phyloP scores from a whole-genome alignment of 1,140 invertebrate genomes.

The Aphaenogaster ashmeadi region DNA sequence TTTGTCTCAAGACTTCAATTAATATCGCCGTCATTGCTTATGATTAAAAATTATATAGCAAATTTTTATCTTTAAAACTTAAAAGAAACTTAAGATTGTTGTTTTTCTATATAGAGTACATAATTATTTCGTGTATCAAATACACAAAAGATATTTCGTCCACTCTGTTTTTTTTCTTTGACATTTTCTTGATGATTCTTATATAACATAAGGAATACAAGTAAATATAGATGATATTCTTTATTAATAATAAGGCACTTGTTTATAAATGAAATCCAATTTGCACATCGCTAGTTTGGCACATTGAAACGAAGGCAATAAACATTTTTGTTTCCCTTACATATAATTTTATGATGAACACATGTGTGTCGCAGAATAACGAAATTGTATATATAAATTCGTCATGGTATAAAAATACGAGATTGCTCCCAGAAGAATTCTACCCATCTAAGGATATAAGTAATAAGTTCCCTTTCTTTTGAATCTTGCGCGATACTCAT shows the following conservation, averaged over 20 bases:
- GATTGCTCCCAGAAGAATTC: slow-evolving; percentile 14
- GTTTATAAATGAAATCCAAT: slow-evolving; percentile 51
- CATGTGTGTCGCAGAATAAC: slow-evolving; percentile 17
- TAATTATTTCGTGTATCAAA: slow-evolving; percentile 1
- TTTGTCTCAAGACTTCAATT: not conserved
- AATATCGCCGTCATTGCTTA: not conserved
- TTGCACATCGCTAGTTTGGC: not conserved
- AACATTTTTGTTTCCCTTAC: not conserved
- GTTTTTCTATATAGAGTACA: not conserved
- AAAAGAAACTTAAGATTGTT: not conserved
- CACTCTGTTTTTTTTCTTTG: not conserved
- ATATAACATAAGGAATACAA: not conserved
- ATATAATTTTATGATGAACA: not conserved
- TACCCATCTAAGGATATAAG: slow-evolving; percentile 6
- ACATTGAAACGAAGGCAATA: not conserved
- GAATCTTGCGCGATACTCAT: slow-evolving; percentile 14
- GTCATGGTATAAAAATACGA: slow-evolving; percentile 48
- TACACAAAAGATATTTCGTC: no score
- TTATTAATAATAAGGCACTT: slow-evolving; percentile 47
- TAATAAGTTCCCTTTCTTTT: not conserved
- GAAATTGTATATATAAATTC: slow-evolving; percentile 24
- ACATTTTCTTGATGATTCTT: not conserved
- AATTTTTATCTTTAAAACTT: not conserved
- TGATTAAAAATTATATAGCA: not conserved
- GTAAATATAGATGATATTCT: slow-evolving; percentile 4